These are phyloP conservation scores for Columba guinea DNA, from an alignment of 2,797 vertebrate genomes.

Conservation along the genomic window DNA sequence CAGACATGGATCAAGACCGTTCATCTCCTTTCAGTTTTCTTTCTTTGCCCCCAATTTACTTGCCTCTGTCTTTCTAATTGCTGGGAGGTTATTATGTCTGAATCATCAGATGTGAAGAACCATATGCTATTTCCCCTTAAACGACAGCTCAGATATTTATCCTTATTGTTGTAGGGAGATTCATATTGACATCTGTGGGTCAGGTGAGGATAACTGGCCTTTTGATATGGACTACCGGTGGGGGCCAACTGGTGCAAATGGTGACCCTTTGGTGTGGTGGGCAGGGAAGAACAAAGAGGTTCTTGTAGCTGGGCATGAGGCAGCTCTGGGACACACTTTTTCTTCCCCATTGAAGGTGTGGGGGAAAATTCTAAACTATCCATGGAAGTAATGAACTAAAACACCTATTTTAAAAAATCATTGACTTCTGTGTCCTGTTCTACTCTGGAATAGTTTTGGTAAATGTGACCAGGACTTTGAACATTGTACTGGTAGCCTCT, in stretches of 20 bases:
- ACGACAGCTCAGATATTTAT: background rate
- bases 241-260: background rate
- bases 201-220: background rate
- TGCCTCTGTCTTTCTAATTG: background rate
- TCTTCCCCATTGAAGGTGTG: background rate
- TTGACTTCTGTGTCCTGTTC: background rate
- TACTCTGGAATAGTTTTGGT: background rate
- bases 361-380: background rate
- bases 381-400: background rate
- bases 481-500: no score
- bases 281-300: background rate
- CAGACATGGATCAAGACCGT: background rate
- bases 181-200: background rate
- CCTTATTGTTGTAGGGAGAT: background rate
- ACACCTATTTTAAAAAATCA: background rate
- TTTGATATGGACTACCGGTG: background rate
- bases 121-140: background rate
- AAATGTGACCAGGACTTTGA: background rate
- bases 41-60: background rate
- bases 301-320: background rate
- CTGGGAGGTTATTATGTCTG: background rate
- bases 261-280: background rate
- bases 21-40: background rate
- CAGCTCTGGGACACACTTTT: background rate
- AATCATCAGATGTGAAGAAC: slow-evolving; percentile 14